Evolutionary conservation across 2,113 vertebrate species (phyloP).

Genomic region (Piaya cayana): DNA sequence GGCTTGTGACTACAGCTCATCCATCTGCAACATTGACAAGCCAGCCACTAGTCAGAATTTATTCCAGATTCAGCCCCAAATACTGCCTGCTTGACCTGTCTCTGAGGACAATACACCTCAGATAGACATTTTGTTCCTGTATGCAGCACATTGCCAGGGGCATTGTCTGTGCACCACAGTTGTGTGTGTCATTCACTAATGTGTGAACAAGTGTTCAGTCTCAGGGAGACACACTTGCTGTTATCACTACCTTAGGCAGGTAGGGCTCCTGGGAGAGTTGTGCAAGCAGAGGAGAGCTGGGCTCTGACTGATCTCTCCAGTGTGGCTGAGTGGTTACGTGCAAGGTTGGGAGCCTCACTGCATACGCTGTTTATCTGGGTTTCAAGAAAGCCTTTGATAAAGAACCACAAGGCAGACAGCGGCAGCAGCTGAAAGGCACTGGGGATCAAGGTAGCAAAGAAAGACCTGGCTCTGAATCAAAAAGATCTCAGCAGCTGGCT

Average conservation of each 20-base stretch:
- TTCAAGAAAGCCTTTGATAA: slow-evolving; percentile 26
- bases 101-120: not conserved
- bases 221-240: rapidly evolving
- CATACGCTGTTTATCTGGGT: not conserved
- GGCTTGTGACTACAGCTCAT: not conserved
- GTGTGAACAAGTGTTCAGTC: rapidly evolving
- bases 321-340: not conserved
- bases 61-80: not conserved
- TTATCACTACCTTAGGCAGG: rapidly evolving
- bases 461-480: not conserved
- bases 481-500: not conserved
- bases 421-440: not conserved
- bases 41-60: not conserved
- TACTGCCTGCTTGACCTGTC: rapidly evolving
- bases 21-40: not conserved
- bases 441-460: not conserved
- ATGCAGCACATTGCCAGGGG: rapidly evolving
- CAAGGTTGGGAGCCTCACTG: not conserved
- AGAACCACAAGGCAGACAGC: not conserved
- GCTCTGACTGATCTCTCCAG: not conserved
- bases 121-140: rapidly evolving
- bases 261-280: rapidly evolving
- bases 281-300: not conserved
- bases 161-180: rapidly evolving
- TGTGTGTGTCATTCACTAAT: rapidly evolving